phyloP scores from a whole-genome alignment of 2,797 vertebrate genomes.

The Peromyscus aztecus region DNA sequence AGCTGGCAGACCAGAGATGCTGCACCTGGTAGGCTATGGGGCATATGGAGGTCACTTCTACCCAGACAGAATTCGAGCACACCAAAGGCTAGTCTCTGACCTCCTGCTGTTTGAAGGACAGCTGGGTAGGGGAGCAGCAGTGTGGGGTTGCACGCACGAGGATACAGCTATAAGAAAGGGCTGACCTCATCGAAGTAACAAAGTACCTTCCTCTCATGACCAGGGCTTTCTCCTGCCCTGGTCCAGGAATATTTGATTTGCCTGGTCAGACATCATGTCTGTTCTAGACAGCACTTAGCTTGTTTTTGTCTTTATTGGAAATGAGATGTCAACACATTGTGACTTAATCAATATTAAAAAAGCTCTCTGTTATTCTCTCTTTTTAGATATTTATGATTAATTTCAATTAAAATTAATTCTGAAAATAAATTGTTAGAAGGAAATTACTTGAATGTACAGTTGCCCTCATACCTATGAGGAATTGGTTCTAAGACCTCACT shows the following conservation, averaged over 20 bases:
- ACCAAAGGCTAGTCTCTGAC: neutral
- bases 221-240: neutral
- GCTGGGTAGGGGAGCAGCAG: neutral
- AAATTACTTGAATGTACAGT: neutral
- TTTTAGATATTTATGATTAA: neutral
- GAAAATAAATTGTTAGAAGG: conserved; percentile 17
- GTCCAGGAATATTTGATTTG: neutral
- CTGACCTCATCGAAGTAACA: neutral
- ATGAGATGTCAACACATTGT: neutral
- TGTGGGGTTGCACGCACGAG: neutral
- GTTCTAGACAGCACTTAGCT: neutral
- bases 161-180: neutral
- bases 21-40: conserved; percentile 55
- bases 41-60: neutral
- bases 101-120: conserved; percentile 45
- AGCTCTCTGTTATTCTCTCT: neutral
- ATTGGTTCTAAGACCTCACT: neutral
- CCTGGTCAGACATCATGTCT: neutral
- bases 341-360: conserved; percentile 4
- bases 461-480: neutral
- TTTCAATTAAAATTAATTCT: neutral
- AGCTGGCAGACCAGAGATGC: neutral
- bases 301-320: neutral
- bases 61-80: conserved; percentile 2
- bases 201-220: neutral